Percentiles rank a stretch among this genome's conserved stretches.
phyloP scores from a whole-genome alignment of 2,888 invertebrate species.

The Andrena chrysosceles region DNA sequence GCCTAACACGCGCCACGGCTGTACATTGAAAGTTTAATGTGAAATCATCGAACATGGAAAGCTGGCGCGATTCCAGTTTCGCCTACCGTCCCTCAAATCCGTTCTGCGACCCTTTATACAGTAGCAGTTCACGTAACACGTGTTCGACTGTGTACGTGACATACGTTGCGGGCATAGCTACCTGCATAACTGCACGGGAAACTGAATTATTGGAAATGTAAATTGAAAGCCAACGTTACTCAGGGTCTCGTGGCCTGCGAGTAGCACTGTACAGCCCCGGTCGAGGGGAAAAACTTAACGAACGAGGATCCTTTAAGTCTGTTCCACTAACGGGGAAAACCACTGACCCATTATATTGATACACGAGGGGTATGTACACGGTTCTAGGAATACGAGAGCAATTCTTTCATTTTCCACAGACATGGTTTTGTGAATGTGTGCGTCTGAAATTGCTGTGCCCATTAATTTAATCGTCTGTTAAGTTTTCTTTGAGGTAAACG shows the following conservation, averaged over 20 bases:
- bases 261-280: neutral
- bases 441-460: no score
- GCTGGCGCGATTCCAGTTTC: constrained; percentile 77
- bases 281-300: neutral
- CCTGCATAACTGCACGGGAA: constrained; percentile 44
- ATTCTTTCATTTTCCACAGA: no score
- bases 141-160: constrained; percentile 60
- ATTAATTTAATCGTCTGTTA: no score
- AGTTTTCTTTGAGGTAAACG: no score
- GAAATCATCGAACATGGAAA: constrained; percentile 79
- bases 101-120: constrained; percentile 51
- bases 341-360: no score
- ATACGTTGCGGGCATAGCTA: constrained; percentile 48
- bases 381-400: no score
- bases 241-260: neutral
- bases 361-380: no score
- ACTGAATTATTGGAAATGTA: constrained; percentile 71
- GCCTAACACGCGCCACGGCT: constrained; percentile 6
- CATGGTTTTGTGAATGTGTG: no score
- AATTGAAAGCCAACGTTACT: constrained; percentile 62
- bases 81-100: constrained; percentile 41
- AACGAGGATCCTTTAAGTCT: neutral
- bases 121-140: constrained; percentile 54
- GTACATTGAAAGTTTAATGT: constrained; percentile 77
- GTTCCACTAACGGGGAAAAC: neutral